Evolutionary conservation across 2,888 invertebrate species (phyloP).

Genomic region (Caenorhabditis imperialis): DNA sequence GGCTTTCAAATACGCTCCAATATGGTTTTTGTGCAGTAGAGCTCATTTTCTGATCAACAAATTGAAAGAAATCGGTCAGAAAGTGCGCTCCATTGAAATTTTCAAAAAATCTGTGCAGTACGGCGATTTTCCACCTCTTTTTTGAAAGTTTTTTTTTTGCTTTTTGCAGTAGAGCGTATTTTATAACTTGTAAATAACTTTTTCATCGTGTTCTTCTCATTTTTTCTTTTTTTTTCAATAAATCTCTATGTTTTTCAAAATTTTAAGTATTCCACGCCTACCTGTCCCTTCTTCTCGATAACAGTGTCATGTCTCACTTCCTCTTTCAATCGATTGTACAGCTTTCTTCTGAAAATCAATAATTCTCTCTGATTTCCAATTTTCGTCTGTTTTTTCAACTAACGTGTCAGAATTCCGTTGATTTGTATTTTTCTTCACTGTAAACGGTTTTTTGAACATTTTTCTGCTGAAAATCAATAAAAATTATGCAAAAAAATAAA

Average conservation of each 20-base stretch:
- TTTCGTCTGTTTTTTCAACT: neutral
- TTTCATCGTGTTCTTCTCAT: too few relatives aligned
- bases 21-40: too few relatives aligned
- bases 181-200: neutral
- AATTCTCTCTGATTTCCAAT: neutral
- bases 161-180: neutral
- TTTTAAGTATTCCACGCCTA: too few relatives aligned
- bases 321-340: slow-evolving; percentile 47
- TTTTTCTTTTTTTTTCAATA: too few relatives aligned
- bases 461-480: neutral
- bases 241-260: neutral
- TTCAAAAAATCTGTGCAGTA: too few relatives aligned
- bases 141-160: too few relatives aligned
- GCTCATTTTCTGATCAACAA: too few relatives aligned
- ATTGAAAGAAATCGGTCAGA: too few relatives aligned
- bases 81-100: too few relatives aligned
- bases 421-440: slow-evolving; percentile 71
- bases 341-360: slow-evolving; percentile 47
- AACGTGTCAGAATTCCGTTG: slow-evolving; percentile 73
- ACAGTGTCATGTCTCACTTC: slow-evolving; percentile 36
- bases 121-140: too few relatives aligned
- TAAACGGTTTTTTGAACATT: slow-evolving; percentile 73
- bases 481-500: too few relatives aligned
- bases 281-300: slow-evolving; percentile 45
- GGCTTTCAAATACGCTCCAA: too few relatives aligned